Percentiles rank a stretch among this genome's conserved stretches.
Conservation (phyloP, 2,113 vertebrate genomes). For the Chaetodon trifascialis region DNA sequence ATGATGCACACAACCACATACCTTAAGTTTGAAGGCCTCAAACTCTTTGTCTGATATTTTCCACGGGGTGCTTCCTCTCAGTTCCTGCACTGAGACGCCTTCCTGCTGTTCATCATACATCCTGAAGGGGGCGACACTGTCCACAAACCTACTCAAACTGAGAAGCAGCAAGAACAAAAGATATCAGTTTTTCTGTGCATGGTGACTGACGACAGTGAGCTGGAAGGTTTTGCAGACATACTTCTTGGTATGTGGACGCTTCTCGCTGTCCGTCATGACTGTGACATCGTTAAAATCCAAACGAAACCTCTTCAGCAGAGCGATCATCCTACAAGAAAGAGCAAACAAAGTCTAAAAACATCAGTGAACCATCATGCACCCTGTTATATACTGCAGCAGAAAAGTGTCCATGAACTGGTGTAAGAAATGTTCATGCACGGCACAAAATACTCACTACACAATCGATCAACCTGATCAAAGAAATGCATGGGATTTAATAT, state of each 20-base stretch:
- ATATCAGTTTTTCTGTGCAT: not conserved
- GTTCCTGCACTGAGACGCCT: constrained; percentile 28
- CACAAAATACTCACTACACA: not conserved
- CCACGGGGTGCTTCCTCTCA: constrained; percentile 65
- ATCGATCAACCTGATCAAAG: not conserved
- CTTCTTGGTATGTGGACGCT: constrained; percentile 79
- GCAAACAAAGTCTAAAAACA: not conserved
- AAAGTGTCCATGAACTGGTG: not conserved
- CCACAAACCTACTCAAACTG: constrained; percentile 82
- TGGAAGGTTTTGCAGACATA: constrained; percentile 21
- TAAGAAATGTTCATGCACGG: not conserved
- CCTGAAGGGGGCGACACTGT: constrained; percentile 78
- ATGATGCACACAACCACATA: constrained; percentile 48
- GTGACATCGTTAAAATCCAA: constrained; percentile 83
- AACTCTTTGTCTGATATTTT: constrained; percentile 81
- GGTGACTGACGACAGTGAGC: not conserved
- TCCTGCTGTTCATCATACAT: constrained; percentile 75
- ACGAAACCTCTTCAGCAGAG: constrained; percentile 81
- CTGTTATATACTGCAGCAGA: not conserved
- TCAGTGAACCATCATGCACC: not conserved
- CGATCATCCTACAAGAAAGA: constrained; percentile 76
- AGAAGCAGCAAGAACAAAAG: not conserved
- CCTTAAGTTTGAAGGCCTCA: constrained; percentile 78
- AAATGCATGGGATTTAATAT: not conserved
- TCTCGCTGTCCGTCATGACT: constrained; percentile 83